Evolutionary conservation across 2,888 invertebrate genomes (phyloP).

Genomic region (Melanargia galathea): DNA sequence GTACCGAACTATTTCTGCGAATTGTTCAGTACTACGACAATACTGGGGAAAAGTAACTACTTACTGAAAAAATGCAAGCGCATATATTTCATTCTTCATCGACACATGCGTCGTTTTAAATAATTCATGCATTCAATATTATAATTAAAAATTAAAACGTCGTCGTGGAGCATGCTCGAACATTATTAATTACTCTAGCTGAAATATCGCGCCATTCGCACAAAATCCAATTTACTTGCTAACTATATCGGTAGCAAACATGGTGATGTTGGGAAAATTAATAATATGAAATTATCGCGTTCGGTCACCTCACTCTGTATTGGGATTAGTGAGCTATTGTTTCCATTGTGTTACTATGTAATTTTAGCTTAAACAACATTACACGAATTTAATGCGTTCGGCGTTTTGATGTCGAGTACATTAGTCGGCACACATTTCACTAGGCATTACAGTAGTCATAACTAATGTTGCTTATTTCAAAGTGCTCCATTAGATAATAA

Average conservation of each 20-base stretch:
- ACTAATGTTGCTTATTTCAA: slow-evolving; percentile 39
- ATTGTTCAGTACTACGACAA: slow-evolving; percentile 26
- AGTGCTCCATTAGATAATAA: slow-evolving; percentile 36
- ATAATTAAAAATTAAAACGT: slow-evolving; percentile 51
- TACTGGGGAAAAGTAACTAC: slow-evolving; percentile 18
- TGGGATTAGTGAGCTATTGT: slow-evolving; percentile 50
- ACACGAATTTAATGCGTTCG: slow-evolving; percentile 35
- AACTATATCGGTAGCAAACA: slow-evolving; percentile 64
- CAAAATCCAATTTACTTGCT: slow-evolving; percentile 71
- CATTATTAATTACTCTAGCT: slow-evolving; percentile 66
- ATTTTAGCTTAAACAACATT: slow-evolving; percentile 41
- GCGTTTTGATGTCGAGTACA: slow-evolving; percentile 31
- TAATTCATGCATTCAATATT: slow-evolving; percentile 36
- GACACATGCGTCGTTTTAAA: slow-evolving; percentile 35
- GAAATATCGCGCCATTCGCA: slow-evolving; percentile 68
- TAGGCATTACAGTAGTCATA: slow-evolving; percentile 31
- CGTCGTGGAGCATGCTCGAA: slow-evolving; percentile 51
- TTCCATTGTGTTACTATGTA: slow-evolving; percentile 40
- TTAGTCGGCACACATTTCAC: slow-evolving; percentile 36
- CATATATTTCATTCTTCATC: slow-evolving; percentile 25
- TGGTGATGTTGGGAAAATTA: slow-evolving; percentile 63
- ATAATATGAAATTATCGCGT: slow-evolving; percentile 70
- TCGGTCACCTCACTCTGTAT: slow-evolving; percentile 54
- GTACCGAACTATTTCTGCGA: slow-evolving; percentile 30
- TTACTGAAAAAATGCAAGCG: slow-evolving; percentile 17